phyloP scores from a whole-genome alignment of 2,888 invertebrate genomes.

The Epistrophella euchroma region DNA sequence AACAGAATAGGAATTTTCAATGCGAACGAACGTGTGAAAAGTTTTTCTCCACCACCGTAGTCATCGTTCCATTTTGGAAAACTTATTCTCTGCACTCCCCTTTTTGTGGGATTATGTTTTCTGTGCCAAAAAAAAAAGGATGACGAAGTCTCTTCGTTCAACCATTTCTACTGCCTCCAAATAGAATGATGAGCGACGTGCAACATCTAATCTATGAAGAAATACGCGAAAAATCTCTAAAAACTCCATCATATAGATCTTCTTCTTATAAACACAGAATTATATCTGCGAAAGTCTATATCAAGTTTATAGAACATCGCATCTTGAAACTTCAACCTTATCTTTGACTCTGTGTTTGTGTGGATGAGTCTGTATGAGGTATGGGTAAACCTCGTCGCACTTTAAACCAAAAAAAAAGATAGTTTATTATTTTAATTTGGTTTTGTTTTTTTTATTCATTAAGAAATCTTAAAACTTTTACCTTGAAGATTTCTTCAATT shows the following conservation, averaged over 20 bases:
- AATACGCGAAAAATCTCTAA: slow-evolving; percentile 1
- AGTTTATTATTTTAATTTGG: slow-evolving; percentile 5
- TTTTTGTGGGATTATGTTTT: not conserved
- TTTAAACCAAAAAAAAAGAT: not conserved
- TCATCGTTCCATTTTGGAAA: slow-evolving; percentile 17
- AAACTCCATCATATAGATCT: slow-evolving; percentile 39
- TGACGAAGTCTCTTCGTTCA: not conserved
- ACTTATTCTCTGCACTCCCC: not conserved
- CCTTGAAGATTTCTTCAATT: slow-evolving; percentile 13
- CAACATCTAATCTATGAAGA: slow-evolving; percentile 3
- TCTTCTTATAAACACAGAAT: not conserved
- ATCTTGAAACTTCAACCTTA: slow-evolving; percentile 16
- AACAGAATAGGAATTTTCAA: slow-evolving; percentile 42
- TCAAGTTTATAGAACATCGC: slow-evolving; percentile 22
- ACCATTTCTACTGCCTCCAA: not conserved
- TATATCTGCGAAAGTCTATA: slow-evolving; percentile 54
- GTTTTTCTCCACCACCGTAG: slow-evolving; percentile 9
- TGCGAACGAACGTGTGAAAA: slow-evolving; percentile 63
- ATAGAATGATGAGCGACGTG: slow-evolving; percentile 13
- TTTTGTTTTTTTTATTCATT: not conserved
- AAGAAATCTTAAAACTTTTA: slow-evolving; percentile 20
- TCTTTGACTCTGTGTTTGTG: not conserved
- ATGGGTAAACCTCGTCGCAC: not conserved
- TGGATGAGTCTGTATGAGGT: not conserved
- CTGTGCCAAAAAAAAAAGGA: not conserved